Conservation (phyloP, 2,113 vertebrate species). For the Manacus vitellinus region DNA sequence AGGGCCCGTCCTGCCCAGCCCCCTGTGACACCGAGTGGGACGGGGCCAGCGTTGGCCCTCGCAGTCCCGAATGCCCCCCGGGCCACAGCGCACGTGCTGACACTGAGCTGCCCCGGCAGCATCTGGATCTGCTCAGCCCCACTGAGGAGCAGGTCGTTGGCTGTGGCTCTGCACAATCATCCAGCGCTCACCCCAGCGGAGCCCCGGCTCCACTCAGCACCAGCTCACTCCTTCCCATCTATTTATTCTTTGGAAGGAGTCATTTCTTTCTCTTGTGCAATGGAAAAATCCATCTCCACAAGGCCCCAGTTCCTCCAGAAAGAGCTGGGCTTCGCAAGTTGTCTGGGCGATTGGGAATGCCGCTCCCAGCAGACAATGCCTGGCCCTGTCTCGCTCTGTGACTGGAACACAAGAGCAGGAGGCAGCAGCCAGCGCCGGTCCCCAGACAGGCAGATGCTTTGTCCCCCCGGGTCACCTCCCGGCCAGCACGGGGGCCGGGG, state of each 20-base stretch:
- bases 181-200: background rate
- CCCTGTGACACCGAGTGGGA: rapidly evolving
- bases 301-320: conserved; percentile 15
- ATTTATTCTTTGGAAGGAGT: conserved; percentile 44
- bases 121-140: conserved; percentile 57
- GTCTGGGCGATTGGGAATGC: background rate
- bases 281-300: conserved; percentile 6
- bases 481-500: background rate
- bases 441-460: conserved; percentile 51
- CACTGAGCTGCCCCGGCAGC: background rate
- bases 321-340: background rate
- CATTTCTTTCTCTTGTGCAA: conserved; percentile 33
- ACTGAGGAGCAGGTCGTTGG: conserved; percentile 17
- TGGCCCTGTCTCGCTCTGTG: conserved; percentile 31
- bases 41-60: rapidly evolving
- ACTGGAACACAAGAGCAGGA: conserved; percentile 38
- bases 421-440: background rate
- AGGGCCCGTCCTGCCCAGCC: rapidly evolving
- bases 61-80: rapidly evolving
- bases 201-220: background rate
- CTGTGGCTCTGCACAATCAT: background rate
- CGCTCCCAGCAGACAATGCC: conserved; percentile 32
- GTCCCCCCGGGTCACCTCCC: background rate
- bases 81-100: background rate
- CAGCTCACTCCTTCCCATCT: conserved; percentile 19